Conservation (phyloP, 1,140 invertebrate species). For the Scaptomyza pallida region DNA sequence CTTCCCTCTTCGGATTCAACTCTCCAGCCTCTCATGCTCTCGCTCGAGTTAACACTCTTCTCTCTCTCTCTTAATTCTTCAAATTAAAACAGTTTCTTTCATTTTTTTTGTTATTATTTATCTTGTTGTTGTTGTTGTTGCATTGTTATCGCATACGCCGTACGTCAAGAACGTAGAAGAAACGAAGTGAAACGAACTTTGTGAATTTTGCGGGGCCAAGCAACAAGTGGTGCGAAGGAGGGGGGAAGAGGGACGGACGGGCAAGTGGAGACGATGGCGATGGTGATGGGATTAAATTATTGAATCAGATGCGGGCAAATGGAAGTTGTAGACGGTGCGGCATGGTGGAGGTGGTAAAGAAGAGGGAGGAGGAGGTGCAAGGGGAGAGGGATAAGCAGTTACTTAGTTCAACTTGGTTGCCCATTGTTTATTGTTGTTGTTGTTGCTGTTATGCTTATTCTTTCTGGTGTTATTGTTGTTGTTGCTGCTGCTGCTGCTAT, state of each 20-base stretch:
- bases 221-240: slow-evolving; percentile 3
- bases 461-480: slow-evolving; percentile 31
- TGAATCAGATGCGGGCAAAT: slow-evolving; percentile 48
- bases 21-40: slow-evolving; percentile 23
- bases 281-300: slow-evolving; percentile 40
- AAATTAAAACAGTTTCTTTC: slow-evolving; percentile 56
- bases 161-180: slow-evolving; percentile 22
- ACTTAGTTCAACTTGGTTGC: slow-evolving; percentile 70
- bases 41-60: no score
- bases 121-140: slow-evolving; percentile 25
- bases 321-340: background rate
- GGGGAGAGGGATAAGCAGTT: slow-evolving; percentile 34
- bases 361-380: background rate
- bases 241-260: background rate
- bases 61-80: slow-evolving; percentile 31
- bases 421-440: slow-evolving; percentile 49
- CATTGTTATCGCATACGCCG: slow-evolving; percentile 61
- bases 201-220: slow-evolving; percentile 49
- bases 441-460: slow-evolving; percentile 20
- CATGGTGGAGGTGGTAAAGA: background rate
- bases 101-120: slow-evolving; percentile 41
- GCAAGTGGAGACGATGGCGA: background rate
- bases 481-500: slow-evolving; percentile 30
- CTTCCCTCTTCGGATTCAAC: background rate
- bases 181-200: slow-evolving; percentile 65